Evolutionary conservation across 2,113 vertebrate species (phyloP).

Genomic region (Leptodactylus fuscus): DNA sequence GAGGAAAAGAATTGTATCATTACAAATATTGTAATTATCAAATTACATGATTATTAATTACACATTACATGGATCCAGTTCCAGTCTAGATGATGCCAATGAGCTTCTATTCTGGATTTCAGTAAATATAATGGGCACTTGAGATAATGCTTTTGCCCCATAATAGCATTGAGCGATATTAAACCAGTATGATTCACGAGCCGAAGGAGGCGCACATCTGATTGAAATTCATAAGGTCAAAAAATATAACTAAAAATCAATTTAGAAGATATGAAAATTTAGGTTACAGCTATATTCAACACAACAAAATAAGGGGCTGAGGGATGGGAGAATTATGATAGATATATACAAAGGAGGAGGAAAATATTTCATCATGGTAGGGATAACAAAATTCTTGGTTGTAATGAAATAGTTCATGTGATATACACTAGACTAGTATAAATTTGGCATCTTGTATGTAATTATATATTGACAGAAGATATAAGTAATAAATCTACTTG

Average conservation of each 20-base stretch:
- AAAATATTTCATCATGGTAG: constrained; percentile 85
- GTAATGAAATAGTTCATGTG: constrained; percentile 74
- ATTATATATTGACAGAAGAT: not conserved
- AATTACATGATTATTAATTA: no score
- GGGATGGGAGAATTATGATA: constrained; percentile 82
- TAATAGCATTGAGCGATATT: constrained; percentile 81
- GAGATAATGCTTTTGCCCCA: constrained; percentile 77
- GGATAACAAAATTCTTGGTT: constrained; percentile 83
- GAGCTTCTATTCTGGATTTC: constrained; percentile 76
- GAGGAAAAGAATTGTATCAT: no score
- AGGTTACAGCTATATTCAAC: constrained; percentile 82
- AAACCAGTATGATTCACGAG: constrained; percentile 86
- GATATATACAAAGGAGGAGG: constrained; percentile 82
- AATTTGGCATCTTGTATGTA: not conserved
- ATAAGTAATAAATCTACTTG: not conserved
- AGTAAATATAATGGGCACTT: constrained; percentile 76
- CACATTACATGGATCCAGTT: no score
- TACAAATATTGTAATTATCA: no score
- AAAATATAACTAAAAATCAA: constrained; percentile 88
- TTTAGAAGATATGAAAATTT: constrained; percentile 88
- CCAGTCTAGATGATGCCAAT: not conserved
- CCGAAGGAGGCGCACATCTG: constrained; percentile 82
- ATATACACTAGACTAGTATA: not conserved
- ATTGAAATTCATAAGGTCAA: constrained; percentile 90
- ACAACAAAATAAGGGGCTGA: constrained; percentile 79